A percentile compares a stretch with the other conserved stretches of the same genome.
Conservation (phyloP, 2,888 invertebrate species). For the Brachypterus glaber region DNA sequence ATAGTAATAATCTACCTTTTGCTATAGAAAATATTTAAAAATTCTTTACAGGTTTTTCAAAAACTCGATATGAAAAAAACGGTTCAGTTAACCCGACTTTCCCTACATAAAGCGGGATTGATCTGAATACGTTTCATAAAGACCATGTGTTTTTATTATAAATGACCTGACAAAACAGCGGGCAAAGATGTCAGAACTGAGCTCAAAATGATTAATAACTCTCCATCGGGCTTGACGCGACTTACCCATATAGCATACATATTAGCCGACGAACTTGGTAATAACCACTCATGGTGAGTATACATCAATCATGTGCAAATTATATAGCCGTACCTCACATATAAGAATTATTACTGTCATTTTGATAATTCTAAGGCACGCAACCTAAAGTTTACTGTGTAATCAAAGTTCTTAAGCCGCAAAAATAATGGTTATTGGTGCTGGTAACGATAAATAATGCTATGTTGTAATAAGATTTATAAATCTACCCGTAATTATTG, state of each 20-base stretch:
- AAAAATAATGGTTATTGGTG: no score
- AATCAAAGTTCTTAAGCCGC: slow-evolving; percentile 24
- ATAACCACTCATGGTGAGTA: slow-evolving; percentile 37
- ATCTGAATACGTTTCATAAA: slow-evolving; percentile 7
- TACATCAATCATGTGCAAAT: slow-evolving; percentile 40
- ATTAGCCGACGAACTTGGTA: slow-evolving; percentile 33
- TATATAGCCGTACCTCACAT: slow-evolving; percentile 36
- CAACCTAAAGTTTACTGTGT: slow-evolving; percentile 27
- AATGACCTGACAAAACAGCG: slow-evolving; percentile 37
- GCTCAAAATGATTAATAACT: slow-evolving; percentile 34
- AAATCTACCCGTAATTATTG: no score
- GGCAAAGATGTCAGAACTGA: slow-evolving; percentile 36
- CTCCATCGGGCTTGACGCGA: slow-evolving; percentile 30
- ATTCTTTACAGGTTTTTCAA: no score
- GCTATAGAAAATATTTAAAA: no score
- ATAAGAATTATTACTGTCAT: slow-evolving; percentile 39
- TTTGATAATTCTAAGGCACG: slow-evolving; percentile 36
- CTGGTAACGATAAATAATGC: no score
- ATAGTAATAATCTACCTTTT: no score
- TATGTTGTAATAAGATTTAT: no score
- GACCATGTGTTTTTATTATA: slow-evolving; percentile 36
- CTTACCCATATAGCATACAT: slow-evolving; percentile 33
- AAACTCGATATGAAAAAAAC: no score
- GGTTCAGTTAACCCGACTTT: no score
- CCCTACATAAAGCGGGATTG: no score